These are phyloP conservation scores for Tiliacea aurago DNA, from an alignment of 2,888 invertebrate species.

Conservation along the genomic window DNA sequence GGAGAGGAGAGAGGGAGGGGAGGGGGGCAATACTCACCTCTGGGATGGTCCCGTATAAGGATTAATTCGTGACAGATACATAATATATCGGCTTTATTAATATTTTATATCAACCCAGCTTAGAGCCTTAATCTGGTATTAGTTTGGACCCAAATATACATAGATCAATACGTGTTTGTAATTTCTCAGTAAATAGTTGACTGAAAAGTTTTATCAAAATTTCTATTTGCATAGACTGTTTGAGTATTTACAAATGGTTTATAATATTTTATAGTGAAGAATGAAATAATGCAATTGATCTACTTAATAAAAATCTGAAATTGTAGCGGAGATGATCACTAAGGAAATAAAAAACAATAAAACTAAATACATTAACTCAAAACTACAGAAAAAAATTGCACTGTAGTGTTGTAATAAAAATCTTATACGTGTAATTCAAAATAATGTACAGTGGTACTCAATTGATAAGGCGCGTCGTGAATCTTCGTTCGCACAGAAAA, in stretches of 20 bases:
- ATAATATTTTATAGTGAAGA: background rate
- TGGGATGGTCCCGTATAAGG: slow-evolving; percentile 6
- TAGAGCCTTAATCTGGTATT: slow-evolving; percentile 37
- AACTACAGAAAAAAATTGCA: no score
- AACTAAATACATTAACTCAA: no score
- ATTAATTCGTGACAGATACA: slow-evolving; percentile 40
- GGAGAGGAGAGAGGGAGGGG: background rate
- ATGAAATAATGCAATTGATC: background rate
- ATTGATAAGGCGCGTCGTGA: no score
- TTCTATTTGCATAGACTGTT: background rate
- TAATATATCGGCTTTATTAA: slow-evolving; percentile 34
- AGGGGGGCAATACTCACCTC: slow-evolving; percentile 14
- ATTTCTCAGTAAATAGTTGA: slow-evolving; percentile 23
- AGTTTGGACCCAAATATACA: slow-evolving; percentile 27
- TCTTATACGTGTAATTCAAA: no score
- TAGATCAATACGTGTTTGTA: slow-evolving; percentile 33
- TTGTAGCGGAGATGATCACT: background rate
- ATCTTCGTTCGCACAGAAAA: no score
- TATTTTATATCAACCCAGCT: slow-evolving; percentile 25
- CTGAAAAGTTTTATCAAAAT: slow-evolving; percentile 3
- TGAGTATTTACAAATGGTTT: background rate
- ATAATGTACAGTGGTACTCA: no score
- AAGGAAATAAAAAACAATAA: background rate
- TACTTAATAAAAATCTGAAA: background rate
- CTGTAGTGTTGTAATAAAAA: no score